Base-by-base conservation (phyloP, 2,797 vertebrate species). In the Denticeps clupeoides region DNA sequence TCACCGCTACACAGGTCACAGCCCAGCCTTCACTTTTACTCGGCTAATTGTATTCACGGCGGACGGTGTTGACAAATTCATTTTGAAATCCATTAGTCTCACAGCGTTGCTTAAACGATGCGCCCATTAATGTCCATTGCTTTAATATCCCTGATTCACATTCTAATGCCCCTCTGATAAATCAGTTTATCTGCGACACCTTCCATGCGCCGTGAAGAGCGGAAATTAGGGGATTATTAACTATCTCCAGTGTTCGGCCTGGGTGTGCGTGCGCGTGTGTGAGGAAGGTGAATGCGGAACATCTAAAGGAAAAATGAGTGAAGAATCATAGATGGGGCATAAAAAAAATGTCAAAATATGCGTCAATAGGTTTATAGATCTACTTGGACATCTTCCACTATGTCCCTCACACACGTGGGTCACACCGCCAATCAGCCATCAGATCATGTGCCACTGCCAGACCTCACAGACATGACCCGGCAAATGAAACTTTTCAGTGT, bases 191-290 rank as follows among this genome's bases (percentile, higher is more conserved):
- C 77, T 75, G 65, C 54, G 65, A 76, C 75, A 80, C 77, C 75
- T 79, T 78, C 74, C 73, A 75, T 68, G 55, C 51, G 60, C 70
- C 69, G 63, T 73, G 76, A 78, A 81, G 74, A 80, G 75, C 55
- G 76, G 74, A 80, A 82, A 82, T 84, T 77, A 80, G 77, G 76
- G 71, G 75, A 76, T 82, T 84, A 82, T 81, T 80, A 82, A 82
- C 76, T 76, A 77, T 75, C 73, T 49, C 49, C 49, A 60, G 59
- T 28, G 22, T 25, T n/a, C n/a, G n/a, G n/a, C n/a, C n/a, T n/a
- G n/a, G n/a, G n/a, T n/a, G n/a, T n/a, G n/a, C n/a, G n/a, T n/a
- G n/a, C n/a, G n/a, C n/a, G 44, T 12, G 43, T 33, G 38, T 50
- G 52, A n/a, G n/a, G n/a, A n/a, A n/a, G n/a, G n/a, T n/a, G n/a